A percentile compares a stretch with the other conserved stretches of the same genome.
Evolutionary conservation across 1,140 invertebrate species (phyloP).

Genomic region (Nylanderia fulva): DNA sequence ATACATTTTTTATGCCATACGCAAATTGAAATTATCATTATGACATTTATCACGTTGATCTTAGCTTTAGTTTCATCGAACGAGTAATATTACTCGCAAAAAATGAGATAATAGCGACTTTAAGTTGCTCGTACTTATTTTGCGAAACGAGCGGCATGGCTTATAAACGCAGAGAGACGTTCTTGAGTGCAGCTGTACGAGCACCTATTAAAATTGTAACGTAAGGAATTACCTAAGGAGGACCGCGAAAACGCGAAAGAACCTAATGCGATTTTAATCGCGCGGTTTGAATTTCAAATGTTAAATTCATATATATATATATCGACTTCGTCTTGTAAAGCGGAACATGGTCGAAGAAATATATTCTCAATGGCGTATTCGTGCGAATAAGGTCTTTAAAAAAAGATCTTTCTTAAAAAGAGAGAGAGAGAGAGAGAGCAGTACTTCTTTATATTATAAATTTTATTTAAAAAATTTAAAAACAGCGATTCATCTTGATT

Average conservation of each 20-base stretch:
- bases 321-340: slow-evolving; percentile 72
- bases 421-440: background rate
- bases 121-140: slow-evolving; percentile 12
- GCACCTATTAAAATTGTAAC: background rate
- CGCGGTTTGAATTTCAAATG: slow-evolving; percentile 84
- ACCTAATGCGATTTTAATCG: slow-evolving; percentile 85
- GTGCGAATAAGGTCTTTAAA: background rate
- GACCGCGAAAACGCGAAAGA: slow-evolving; percentile 61
- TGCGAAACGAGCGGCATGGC: slow-evolving; percentile 6
- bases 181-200: background rate
- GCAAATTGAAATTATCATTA: background rate
- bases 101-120: background rate
- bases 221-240: slow-evolving; percentile 33
- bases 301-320: slow-evolving; percentile 36
- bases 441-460: background rate
- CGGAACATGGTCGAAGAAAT: slow-evolving; percentile 60
- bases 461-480: too few species aligned
- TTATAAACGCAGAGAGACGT: background rate
- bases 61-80: background rate
- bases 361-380: slow-evolving; percentile 73
- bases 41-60: background rate
- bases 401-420: background rate
- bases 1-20: background rate
- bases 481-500: too few species aligned
- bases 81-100: slow-evolving; percentile 1